Evolutionary conservation across 1,140 invertebrate species (phyloP), one percentile per base, ranked within the genome.

Genomic region (Lutraria rhynchaena): DNA sequence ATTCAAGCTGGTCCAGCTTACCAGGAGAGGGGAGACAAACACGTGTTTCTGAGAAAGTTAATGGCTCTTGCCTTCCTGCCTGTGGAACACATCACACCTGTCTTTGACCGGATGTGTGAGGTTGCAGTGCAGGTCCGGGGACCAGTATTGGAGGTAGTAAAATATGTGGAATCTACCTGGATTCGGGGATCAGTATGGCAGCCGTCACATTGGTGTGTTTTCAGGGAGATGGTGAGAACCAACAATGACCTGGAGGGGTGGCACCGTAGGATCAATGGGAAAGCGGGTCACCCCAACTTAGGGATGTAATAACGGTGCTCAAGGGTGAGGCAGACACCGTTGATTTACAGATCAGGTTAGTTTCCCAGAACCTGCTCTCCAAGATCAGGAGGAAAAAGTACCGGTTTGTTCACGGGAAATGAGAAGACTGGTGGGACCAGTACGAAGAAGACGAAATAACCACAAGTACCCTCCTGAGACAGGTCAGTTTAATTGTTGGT

Each of bases 181-280:
- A 76, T 76, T 9, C 1, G 46, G 1, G 73, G 73, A 7, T 41
- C 37, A 9, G 13, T 61, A 24, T 76, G 57, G 57, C 19, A 35
- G 27, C 22, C 31, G 13, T 22, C 61, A 22, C 31, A 37, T 33
- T 76, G 73, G 58, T 51, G 31, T 22, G 57, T 76, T 3, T 76
- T 76, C 58, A 27, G 73, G 31, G 24, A 76, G 33, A 35, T 29
- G 0, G 37, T 74, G 37, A 31, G 55, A 1, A 74, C 70, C 1
- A 74, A 74, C 51, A 74, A 74, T 44, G 73, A 76, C 27, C 37
- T 76, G 1, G 73, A 76, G 37, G 69, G 58, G 27, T 67, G 37
- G 63, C 63, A 67, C 44, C 4, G 63, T 1, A 7, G 63, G 17
- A 9, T 61, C 9, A 61, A 61, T 61, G 5, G 9, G 1, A 46